phyloP scores from a whole-genome alignment of 23 tunicate genomes.

The Ascidia mentula region DNA sequence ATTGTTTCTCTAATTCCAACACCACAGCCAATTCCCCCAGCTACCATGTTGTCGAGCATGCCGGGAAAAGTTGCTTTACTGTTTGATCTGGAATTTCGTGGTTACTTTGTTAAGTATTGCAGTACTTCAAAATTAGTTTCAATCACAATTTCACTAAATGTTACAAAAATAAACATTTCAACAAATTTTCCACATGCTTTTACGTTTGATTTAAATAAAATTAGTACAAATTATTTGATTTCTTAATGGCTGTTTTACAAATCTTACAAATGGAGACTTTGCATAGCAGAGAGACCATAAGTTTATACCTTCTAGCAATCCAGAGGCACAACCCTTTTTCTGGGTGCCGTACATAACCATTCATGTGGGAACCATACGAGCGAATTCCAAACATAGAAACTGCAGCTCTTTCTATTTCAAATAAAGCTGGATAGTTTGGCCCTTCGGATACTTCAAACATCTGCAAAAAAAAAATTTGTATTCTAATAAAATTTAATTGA shows the following conservation, averaged over 20 bases:
- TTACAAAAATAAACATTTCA: neutral
- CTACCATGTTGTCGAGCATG: conserved; percentile 91
- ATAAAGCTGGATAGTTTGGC: conserved; percentile 38
- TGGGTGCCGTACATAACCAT: conserved; percentile 88
- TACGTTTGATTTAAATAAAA: no score
- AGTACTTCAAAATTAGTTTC: no score
- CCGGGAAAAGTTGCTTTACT: conserved; percentile 88
- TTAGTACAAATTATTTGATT: no score
- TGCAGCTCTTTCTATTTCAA: conserved; percentile 78
- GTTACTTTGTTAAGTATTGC: neutral
- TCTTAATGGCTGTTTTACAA: no score
- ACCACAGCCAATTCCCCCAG: conserved; percentile 85
- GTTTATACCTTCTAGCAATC: conserved; percentile 74
- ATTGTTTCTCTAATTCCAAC: conserved; percentile 67
- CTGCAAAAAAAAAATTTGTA: conserved; percentile 20
- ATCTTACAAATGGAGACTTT: no score
- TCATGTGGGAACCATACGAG: conserved; percentile 90
- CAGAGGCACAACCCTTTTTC: conserved; percentile 69
- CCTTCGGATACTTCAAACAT: conserved; percentile 56
- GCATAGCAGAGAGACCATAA: no score
- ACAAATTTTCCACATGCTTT: no score
- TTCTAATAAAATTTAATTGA: no score
- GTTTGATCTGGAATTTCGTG: conserved; percentile 39
- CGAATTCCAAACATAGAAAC: conserved; percentile 66
- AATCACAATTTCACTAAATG: neutral